phyloP scores from a whole-genome alignment of 2,888 invertebrate species.

The Drosophila multiciliata region DNA sequence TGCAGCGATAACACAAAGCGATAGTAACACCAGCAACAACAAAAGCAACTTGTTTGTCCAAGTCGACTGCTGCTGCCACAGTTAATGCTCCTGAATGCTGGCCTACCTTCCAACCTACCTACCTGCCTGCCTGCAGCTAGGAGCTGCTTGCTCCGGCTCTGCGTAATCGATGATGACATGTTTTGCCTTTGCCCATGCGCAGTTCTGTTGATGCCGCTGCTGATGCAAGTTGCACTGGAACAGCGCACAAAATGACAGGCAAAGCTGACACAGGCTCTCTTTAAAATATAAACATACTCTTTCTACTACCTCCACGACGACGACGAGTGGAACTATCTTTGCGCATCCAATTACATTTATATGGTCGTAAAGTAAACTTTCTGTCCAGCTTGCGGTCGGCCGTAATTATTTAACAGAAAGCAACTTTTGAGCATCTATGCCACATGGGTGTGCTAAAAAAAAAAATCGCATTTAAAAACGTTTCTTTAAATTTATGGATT shows the following conservation, averaged over 20 bases:
- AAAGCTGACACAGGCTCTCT: conserved; percentile 36
- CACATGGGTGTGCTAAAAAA: conserved; percentile 14
- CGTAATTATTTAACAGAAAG: conserved; percentile 60
- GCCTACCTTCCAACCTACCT: background rate
- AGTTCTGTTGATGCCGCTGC: conserved; percentile 31
- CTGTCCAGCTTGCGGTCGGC: conserved; percentile 65
- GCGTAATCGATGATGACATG: conserved; percentile 81
- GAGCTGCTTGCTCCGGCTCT: conserved; percentile 32
- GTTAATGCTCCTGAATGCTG: conserved; percentile 16
- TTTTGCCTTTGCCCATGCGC: conserved; percentile 77
- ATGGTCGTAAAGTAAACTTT: conserved; percentile 80
- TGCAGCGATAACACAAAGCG: conserved; percentile 73
- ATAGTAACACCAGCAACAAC: conserved; percentile 55
- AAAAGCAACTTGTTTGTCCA: conserved; percentile 63
- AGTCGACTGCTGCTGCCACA: conserved; percentile 11
- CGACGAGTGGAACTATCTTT: conserved; percentile 60
- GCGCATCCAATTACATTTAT: conserved; percentile 84
- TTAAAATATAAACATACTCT: conserved; percentile 58
- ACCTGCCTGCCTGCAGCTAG: conserved; percentile 7
- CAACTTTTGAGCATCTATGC: background rate
- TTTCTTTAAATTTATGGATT: conserved; percentile 26
- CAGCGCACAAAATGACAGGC: conserved; percentile 46
- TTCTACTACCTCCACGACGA: background rate
- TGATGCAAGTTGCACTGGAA: conserved; percentile 61
- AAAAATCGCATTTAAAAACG: conserved; percentile 16